These are phyloP conservation scores for Amblyteles armatorius DNA, from an alignment of 2,888 invertebrate species.

Conservation along the genomic window DNA sequence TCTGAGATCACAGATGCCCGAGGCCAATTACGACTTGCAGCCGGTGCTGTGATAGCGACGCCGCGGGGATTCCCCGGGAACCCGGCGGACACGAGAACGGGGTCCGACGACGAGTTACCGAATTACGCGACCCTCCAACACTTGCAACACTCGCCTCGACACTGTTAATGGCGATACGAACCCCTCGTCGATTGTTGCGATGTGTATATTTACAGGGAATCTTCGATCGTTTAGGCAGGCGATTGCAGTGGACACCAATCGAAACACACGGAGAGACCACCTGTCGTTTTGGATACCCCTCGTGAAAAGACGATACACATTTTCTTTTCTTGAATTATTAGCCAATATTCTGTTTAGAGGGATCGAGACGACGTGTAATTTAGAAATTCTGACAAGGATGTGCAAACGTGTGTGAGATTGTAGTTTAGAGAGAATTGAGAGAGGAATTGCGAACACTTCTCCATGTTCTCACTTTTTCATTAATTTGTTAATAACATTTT, in stretches of 20 bases:
- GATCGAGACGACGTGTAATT: not conserved
- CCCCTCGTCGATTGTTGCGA: constrained; percentile 57
- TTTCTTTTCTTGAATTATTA: constrained; percentile 31
- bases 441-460: no score
- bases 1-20: constrained; percentile 51
- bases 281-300: constrained; percentile 31
- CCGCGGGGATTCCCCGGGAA: constrained; percentile 52
- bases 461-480: no score
- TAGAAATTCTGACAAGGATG: not conserved
- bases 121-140: constrained; percentile 57
- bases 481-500: no score
- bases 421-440: not conserved
- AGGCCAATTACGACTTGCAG: constrained; percentile 54
- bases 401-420: not conserved
- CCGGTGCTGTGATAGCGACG: constrained; percentile 55
- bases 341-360: not conserved
- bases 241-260: constrained; percentile 23
- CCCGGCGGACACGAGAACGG: constrained; percentile 14
- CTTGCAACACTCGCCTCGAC: constrained; percentile 57
- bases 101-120: constrained; percentile 47
- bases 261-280: constrained; percentile 47
- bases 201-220: constrained; percentile 41
- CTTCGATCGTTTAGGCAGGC: constrained; percentile 52
- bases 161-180: constrained; percentile 61
- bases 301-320: constrained; percentile 27